These are phyloP conservation scores for Gambusia holbrooki DNA, from an alignment of 2,113 vertebrate genomes.

Conservation along the genomic window DNA sequence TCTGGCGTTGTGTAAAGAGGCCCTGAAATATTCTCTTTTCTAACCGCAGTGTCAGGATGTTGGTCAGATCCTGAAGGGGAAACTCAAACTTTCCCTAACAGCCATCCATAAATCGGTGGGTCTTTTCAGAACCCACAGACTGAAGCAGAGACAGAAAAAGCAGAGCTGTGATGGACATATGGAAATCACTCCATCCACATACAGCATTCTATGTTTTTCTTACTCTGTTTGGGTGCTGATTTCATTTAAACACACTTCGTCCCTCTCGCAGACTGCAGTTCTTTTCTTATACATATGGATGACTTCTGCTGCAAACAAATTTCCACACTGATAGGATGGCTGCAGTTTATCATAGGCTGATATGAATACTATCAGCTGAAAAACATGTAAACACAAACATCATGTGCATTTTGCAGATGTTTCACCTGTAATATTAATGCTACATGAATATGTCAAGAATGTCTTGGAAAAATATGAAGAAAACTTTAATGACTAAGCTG, in stretches of 20 bases:
- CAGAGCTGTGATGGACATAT: neutral
- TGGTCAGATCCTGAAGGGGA: neutral
- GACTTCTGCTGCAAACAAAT: conserved; percentile 8
- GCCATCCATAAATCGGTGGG: neutral
- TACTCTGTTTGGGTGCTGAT: neutral
- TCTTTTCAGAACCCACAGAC: neutral
- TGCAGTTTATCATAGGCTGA: conserved; percentile 10
- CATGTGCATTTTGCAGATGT: neutral
- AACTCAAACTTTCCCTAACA: neutral
- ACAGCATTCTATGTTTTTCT: neutral
- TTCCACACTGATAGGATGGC: conserved; percentile 6
- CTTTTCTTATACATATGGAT: conserved; percentile 19
- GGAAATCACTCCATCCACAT: neutral
- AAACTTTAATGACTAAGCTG: too few relatives aligned
- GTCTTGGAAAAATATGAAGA: neutral
- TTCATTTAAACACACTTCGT: neutral
- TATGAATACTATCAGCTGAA: conserved; percentile 28
- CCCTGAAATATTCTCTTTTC: neutral
- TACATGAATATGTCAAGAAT: conserved; percentile 4
- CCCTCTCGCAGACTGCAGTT: neutral
- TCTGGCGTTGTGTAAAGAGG: too few relatives aligned
- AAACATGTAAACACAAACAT: neutral
- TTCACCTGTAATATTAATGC: neutral
- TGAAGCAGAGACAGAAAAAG: neutral
- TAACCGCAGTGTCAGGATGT: neutral